Evolutionary conservation across 2,888 invertebrate species (phyloP).

Genomic region (Lamproptera curius): DNA sequence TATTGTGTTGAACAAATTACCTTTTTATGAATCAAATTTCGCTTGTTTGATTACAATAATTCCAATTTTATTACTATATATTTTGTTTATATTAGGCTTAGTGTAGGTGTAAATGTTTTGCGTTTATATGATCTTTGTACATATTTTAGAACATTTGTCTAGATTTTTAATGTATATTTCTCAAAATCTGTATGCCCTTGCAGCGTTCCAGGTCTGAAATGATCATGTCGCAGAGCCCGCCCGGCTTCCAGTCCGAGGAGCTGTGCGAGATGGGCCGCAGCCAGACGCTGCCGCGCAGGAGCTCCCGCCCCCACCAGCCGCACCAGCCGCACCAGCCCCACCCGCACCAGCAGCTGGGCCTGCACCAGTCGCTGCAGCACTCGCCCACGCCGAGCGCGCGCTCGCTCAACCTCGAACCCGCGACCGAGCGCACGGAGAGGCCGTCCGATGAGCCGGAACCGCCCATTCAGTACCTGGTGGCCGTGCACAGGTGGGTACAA

Average conservation of each 20-base stretch:
- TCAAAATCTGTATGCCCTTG: slow-evolving; percentile 34
- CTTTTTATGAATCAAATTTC: too few species aligned
- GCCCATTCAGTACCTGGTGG: slow-evolving; percentile 82
- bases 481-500: slow-evolving; percentile 80
- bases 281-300: slow-evolving; percentile 16
- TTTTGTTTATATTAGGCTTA: too few species aligned
- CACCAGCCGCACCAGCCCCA: slow-evolving; percentile 35
- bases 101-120: too few species aligned
- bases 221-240: slow-evolving; percentile 63
- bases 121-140: too few species aligned
- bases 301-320: too few species aligned
- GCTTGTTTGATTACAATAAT: too few species aligned
- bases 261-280: slow-evolving; percentile 37
- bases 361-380: slow-evolving; percentile 27
- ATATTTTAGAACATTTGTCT: not conserved
- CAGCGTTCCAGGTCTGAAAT: slow-evolving; percentile 68
- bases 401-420: slow-evolving; percentile 34
- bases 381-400: slow-evolving; percentile 51
- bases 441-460: slow-evolving; percentile 26
- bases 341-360: not conserved
- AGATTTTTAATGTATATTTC: not conserved
- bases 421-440: not conserved
- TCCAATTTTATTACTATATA: too few species aligned
- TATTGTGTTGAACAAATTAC: too few species aligned
- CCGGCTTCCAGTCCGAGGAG: slow-evolving; percentile 35